Conservation (phyloP, 1,140 invertebrate genomes). For the Drosophila oshimai region DNA sequence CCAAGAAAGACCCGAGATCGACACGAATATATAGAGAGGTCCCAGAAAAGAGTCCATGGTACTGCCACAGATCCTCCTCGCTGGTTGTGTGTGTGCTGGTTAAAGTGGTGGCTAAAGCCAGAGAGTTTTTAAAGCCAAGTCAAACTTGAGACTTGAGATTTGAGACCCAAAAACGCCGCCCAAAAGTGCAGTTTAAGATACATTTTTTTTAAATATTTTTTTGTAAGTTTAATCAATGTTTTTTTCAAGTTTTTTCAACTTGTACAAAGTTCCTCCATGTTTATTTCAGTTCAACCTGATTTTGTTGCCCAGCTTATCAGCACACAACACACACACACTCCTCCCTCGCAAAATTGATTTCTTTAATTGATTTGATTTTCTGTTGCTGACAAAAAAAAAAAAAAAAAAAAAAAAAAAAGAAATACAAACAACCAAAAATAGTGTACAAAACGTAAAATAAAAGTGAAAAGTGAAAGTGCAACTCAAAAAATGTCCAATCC, state of each 20-base stretch:
- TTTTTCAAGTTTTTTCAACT: not conserved
- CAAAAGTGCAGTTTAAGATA: not conserved
- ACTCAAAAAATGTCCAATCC: slow-evolving; percentile 35
- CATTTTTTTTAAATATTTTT: slow-evolving; percentile 7
- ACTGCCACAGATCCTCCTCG: slow-evolving; percentile 8
- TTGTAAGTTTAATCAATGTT: not conserved
- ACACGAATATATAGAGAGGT: slow-evolving; percentile 1
- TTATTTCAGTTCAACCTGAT: not conserved
- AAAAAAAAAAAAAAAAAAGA: slow-evolving; percentile 19
- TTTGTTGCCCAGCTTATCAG: not conserved
- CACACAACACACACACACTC: slow-evolving; percentile 16
- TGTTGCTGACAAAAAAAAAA: slow-evolving; percentile 16
- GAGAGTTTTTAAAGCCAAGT: slow-evolving; percentile 12
- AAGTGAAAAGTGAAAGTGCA: slow-evolving; percentile 81
- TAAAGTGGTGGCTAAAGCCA: slow-evolving; percentile 9
- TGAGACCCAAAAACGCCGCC: slow-evolving; percentile 6
- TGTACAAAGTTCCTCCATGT: too few species aligned
- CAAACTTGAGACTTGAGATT: not conserved
- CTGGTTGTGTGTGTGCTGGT: slow-evolving; percentile 11
- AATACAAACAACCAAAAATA: slow-evolving; percentile 19
- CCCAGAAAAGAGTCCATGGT: slow-evolving; percentile 21
- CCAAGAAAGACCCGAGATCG: slow-evolving; percentile 53
- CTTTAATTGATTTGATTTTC: slow-evolving; percentile 45
- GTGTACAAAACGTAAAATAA: slow-evolving; percentile 34
- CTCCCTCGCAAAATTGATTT: not conserved